These are phyloP conservation scores for Hycleus phaleratus DNA, from an alignment of 1,140 invertebrate genomes.

Conservation along the genomic window DNA sequence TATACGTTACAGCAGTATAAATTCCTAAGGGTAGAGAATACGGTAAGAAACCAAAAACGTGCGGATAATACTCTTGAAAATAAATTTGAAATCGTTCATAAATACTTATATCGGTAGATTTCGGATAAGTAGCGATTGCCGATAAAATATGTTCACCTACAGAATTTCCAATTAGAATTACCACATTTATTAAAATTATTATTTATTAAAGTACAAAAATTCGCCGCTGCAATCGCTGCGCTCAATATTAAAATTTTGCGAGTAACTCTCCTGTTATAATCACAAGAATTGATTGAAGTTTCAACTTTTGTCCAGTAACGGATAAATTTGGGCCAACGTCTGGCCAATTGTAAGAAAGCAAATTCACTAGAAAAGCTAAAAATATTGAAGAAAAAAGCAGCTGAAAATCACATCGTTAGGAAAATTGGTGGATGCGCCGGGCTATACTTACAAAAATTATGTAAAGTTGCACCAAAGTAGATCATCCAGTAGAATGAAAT, in stretches of 20 bases:
- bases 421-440: no score
- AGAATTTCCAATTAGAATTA: not conserved
- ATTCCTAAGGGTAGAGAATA: not conserved
- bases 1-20: not conserved
- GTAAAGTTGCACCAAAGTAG: not conserved
- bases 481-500: not conserved
- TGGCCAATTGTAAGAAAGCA: slow-evolving; percentile 3
- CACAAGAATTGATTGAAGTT: not conserved
- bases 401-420: no score
- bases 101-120: no score
- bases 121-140: not conserved
- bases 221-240: no score
- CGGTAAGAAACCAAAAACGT: slow-evolving; percentile 1
- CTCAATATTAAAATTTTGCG: not conserved
- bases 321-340: slow-evolving; percentile 1
- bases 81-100: not conserved
- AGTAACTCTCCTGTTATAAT: not conserved
- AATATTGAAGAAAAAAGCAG: no score
- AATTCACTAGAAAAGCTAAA: no score
- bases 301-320: slow-evolving; percentile 1
- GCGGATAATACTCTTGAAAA: slow-evolving; percentile 1
- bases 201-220: no score
- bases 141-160: slow-evolving; percentile 7
- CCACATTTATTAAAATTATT: no score
- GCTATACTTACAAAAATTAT: slow-evolving; percentile 1